Conservation (phyloP, 2,113 vertebrate genomes). For the Telmatochromis sp. region DNA sequence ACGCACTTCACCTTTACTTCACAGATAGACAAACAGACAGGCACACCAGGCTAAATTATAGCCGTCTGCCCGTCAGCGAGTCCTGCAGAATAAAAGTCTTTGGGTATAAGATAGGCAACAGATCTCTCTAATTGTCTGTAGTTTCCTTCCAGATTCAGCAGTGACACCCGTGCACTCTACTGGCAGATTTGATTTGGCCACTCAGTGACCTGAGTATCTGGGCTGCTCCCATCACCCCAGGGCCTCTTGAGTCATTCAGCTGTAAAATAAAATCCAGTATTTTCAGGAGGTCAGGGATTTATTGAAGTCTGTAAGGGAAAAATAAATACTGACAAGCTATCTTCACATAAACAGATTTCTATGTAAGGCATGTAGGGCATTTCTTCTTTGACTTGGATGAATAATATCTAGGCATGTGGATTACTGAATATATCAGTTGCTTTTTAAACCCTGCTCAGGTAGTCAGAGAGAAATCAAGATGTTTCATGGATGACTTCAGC, state of each 20-base stretch:
- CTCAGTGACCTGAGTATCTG: background rate
- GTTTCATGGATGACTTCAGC: background rate
- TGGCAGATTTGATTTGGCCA: background rate
- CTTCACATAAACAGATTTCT: background rate
- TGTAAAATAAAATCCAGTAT: constrained; percentile 38
- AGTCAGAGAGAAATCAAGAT: background rate
- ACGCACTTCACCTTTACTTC: accelerated
- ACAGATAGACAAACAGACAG: background rate
- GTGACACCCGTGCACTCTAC: background rate
- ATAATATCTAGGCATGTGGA: background rate
- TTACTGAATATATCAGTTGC: background rate
- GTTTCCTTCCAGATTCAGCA: background rate
- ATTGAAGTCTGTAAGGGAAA: background rate
- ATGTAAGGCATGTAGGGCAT: background rate
- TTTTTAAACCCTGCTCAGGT: background rate
- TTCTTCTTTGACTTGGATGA: background rate
- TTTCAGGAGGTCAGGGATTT: constrained; percentile 38
- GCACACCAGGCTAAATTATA: background rate
- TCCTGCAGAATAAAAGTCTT: background rate
- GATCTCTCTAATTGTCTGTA: background rate
- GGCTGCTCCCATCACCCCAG: background rate
- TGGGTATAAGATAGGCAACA: background rate
- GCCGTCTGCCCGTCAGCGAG: background rate
- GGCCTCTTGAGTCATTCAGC: background rate
- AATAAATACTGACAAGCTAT: background rate